phyloP scores from a whole-genome alignment of 1,140 invertebrate species.

The Drosophila leontia region DNA sequence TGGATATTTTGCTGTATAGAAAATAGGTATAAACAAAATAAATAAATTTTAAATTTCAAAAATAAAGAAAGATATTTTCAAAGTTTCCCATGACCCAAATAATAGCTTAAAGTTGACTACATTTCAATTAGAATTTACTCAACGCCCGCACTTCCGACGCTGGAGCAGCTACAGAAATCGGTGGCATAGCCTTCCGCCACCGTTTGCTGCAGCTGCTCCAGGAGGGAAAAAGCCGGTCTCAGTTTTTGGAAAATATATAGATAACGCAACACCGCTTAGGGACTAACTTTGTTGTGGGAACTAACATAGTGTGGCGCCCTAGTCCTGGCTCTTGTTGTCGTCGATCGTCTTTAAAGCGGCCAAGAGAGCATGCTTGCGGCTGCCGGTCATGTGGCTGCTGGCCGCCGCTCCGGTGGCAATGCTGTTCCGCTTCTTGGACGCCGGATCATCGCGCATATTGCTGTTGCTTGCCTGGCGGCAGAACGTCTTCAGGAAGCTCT shows the following conservation, averaged over 20 bases:
- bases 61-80: neutral
- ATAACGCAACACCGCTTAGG: slow-evolving; percentile 73
- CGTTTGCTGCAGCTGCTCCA: slow-evolving; percentile 34
- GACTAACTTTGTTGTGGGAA: slow-evolving; percentile 42
- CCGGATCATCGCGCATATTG: slow-evolving; percentile 63
- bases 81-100: neutral
- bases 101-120: neutral
- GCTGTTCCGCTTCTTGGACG: slow-evolving; percentile 71
- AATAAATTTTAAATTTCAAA: slow-evolving; percentile 15
- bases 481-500: slow-evolving; percentile 78
- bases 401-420: slow-evolving; percentile 51
- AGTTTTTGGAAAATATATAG: slow-evolving; percentile 73
- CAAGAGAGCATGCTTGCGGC: slow-evolving; percentile 87
- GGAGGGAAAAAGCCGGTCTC: slow-evolving; percentile 23
- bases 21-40: no score
- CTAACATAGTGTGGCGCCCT: slow-evolving; percentile 25
- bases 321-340: slow-evolving; percentile 75
- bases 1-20: no score
- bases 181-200: neutral
- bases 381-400: slow-evolving; percentile 77
- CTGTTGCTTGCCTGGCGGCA: slow-evolving; percentile 68
- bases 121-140: slow-evolving; percentile 40
- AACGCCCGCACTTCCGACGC: slow-evolving; percentile 8
- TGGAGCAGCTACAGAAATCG: slow-evolving; percentile 40
- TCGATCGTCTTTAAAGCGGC: slow-evolving; percentile 89